Evolutionary conservation across 2,797 vertebrate species (phyloP), one percentile per base, ranked within the genome.

Genomic region (Danio jaintianensis): DNA sequence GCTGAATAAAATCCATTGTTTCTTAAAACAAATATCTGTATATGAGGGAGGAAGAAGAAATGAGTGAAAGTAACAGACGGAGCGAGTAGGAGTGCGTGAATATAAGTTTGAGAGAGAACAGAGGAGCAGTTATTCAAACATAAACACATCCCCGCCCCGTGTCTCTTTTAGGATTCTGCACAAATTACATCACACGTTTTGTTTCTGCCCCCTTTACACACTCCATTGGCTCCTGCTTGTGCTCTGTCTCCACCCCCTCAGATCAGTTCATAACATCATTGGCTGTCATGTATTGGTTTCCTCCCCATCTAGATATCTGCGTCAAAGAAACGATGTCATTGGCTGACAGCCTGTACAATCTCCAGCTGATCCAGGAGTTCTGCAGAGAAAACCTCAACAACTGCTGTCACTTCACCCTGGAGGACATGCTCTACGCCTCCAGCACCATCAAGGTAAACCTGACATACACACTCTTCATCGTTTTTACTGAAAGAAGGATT

Each of bases 321-420:
- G 92, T 99, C 85, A 99, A 99, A 89, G 97, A 98, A 90, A 95
- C 95, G 2, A 98, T 99, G 96, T 99, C 98, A 71, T 90, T 99
- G 93, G 97, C 96, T 9, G 98, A 99, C 91, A 98, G 97, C 88
- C 91, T 99, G 68, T 98, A 98, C 91, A 99, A 99, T 88, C 96
- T 99, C 9, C 98, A 99, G 84, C 82, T 98, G 89, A 96, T 99
- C 85, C 96, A 98, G 89, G 95, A 96, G 45, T 98, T 99, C 92
- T 98, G 97, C 91, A 95, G 93, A 85, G 96, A 95, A 87, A 96
- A 97, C 89, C 93, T 99, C 86, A 97, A 97, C 90, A 96, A 93
- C 89, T 99, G 97, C 90, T 99, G 98, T 92, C 97, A 99, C 91
- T 98, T 99, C 90, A 95, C 93, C 84, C 94, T 99, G 88, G 98